Percentiles rank a stretch among this genome's conserved stretches.
Evolutionary conservation across 1,140 invertebrate species (phyloP).

Genomic region (Heliothis virescens): DNA sequence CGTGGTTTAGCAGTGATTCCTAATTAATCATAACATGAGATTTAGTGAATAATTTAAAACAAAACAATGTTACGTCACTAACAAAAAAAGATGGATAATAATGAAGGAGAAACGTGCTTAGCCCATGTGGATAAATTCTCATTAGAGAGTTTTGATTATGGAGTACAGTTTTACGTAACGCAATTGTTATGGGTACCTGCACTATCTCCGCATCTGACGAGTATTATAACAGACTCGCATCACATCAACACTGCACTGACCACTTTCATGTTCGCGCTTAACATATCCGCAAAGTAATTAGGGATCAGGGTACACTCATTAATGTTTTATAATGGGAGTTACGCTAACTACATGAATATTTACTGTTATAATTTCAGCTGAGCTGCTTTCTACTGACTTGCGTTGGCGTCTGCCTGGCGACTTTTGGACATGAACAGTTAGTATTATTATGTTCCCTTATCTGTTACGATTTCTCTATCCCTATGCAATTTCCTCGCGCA

Average conservation of each 20-base stretch:
- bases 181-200: conserved; percentile 29
- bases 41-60: neutral
- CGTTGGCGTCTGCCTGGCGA: conserved; percentile 80
- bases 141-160: conserved; percentile 33
- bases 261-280: conserved; percentile 72
- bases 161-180: conserved; percentile 27
- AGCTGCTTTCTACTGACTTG: conserved; percentile 79
- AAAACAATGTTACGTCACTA: neutral
- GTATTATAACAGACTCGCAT: conserved; percentile 12
- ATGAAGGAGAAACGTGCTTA: conserved; percentile 19
- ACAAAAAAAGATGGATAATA: neutral
- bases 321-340: conserved; percentile 30
- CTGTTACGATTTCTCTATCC: conserved; percentile 19
- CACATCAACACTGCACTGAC: conserved; percentile 51
- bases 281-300: conserved; percentile 36
- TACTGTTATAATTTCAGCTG: conserved; percentile 78
- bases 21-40: neutral
- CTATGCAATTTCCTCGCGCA: conserved; percentile 18
- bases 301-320: conserved; percentile 5
- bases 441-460: conserved; percentile 69
- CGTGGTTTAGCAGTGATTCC: neutral
- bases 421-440: conserved; percentile 84
- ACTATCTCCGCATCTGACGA: conserved; percentile 23
- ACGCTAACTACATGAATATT: conserved; percentile 52
- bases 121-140: conserved; percentile 9